Base-by-base conservation (phyloP, 2,797 vertebrate genomes). In the Pyrocephalus nanus region DNA sequence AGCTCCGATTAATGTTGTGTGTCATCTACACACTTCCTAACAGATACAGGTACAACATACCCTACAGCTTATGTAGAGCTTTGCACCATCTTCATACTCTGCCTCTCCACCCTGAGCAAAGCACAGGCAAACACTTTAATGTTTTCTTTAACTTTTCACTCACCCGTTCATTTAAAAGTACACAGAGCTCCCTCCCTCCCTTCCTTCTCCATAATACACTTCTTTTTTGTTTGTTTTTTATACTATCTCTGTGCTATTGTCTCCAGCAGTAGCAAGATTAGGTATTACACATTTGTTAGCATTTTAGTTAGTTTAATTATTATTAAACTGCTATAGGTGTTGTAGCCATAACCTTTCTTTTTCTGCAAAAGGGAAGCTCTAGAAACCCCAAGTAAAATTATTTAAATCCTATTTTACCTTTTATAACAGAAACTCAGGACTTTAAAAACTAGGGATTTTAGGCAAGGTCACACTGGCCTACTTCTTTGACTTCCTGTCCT, bases 101-200 rank as follows among this genome's bases (percentile, higher is more conserved):
- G 6, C 47, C 86, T 15, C 43, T 86, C 27, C 23, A 53, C 11
- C 15, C 15, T 30, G 15, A 80, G 15, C 15, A 51, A 53, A 30
- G 25, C 29, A 74, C 34, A 25, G 32, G 6, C 7, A 76, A 89
- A 73, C 22, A 82, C 7, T 91, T 89, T 74, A 92, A 85, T 54
- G 18, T 66, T 95, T 79, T 92, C 38, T 81, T 84, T 79, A 75
- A 34, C 90, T 86, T 88, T 90, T 78, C 70, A 76, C 23, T 94
- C 51, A 62, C 40, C 2, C 0, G 9, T 73, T 92, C 34, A 22
- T 85, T 93, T 87, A 74, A 85, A 90, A 64, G 30, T 36, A 42
- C 77, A 85, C 23, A 73, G 55, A 55, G 93, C 50, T 45, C 29
- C 7, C 8, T 61, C 48, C 13, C 5, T 48, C 12, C 12, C 6